Evolutionary conservation across 2,797 vertebrate species (phyloP), one percentile per base, ranked within the genome.

Genomic region (Arctocebus calabarensis): DNA sequence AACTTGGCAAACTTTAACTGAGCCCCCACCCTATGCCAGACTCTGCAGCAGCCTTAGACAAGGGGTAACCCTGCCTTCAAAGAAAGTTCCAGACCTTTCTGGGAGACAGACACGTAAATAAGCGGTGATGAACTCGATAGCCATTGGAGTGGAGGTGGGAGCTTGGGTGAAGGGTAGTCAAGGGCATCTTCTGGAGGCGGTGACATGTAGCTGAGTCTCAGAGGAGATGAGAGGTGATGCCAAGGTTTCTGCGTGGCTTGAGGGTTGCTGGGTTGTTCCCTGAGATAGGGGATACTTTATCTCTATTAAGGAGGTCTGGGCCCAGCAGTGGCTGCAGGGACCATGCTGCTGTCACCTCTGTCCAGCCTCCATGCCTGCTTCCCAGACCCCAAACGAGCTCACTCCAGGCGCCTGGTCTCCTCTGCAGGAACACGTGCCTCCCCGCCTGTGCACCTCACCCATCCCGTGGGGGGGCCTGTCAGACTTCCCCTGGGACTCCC

Each of bases 391-490:
- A 23, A 1, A 23, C 5, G 64, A 87, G 52, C 55, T 61, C 59
- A 2, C 16, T 25, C 40, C 40, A 32, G 17, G 70, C 23, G 62
- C 37, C 45, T 27, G 32, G 4, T 89, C 82, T 84, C 34, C 55
- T 13, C 91, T 71, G 22, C 96, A 99, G 98, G 98, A 96, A 19
- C 96, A 96, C 12, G 97, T 99, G 73, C 99, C 99, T 7, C 98
- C 98, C 23, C 74, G 98, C 95, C 98, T 99, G 55, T 99, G 99
- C 97, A 99, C 99, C 0, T 99, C 99, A 5, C 99, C 99, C 17
- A 99, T 99, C 96, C 98, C 98, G 16, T 97, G 40, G 3, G 98
- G 99, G 12, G 40, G 7, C 71, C 91, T 94, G 1, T 97, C 94
- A 0, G 96, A 97, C 27, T 85, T 66, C 14, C 23, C 59, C 8